Evolutionary conservation across 1,140 invertebrate species (phyloP).

Genomic region (Zeugodacus cucurbitae): DNA sequence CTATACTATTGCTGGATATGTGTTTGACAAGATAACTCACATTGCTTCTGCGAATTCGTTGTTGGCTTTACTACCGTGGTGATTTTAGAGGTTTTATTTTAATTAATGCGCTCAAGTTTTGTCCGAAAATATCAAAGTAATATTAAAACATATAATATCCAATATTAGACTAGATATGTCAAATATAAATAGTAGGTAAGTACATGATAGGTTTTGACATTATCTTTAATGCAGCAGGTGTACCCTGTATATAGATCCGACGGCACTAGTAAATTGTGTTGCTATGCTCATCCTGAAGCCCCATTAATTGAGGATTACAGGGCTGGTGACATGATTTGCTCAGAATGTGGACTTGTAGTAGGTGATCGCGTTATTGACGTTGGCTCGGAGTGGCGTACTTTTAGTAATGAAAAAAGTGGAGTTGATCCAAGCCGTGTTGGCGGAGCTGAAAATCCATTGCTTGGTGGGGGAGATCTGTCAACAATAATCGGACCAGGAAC

Average conservation of each 20-base stretch:
- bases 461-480: slow-evolving; percentile 95
- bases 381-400: slow-evolving; percentile 99
- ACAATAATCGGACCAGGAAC: slow-evolving; percentile 96
- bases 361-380: slow-evolving; percentile 99
- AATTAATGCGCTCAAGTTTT: too few species aligned
- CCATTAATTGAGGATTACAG: slow-evolving; percentile 97
- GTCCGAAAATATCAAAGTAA: too few species aligned
- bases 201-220: background rate
- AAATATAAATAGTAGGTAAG: background rate
- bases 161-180: background rate
- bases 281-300: slow-evolving; percentile 95
- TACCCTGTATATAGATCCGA: background rate
- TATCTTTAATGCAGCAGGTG: background rate
- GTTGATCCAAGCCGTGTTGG: slow-evolving; percentile 99
- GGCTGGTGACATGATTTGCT: slow-evolving; percentile 99
- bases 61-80: too few species aligned
- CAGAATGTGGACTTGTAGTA: slow-evolving; percentile 98
- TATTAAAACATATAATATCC: too few species aligned
- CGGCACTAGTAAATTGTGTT: slow-evolving; percentile 81
- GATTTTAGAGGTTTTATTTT: too few species aligned
- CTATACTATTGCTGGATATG: too few species aligned
- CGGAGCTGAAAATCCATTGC: slow-evolving; percentile 93
- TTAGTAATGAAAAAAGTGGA: slow-evolving; percentile 97
- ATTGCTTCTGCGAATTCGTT: too few species aligned
- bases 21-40: too few species aligned